Evolutionary conservation across 2,113 vertebrate species (phyloP).

Genomic region (Cyprinus carpio): DNA sequence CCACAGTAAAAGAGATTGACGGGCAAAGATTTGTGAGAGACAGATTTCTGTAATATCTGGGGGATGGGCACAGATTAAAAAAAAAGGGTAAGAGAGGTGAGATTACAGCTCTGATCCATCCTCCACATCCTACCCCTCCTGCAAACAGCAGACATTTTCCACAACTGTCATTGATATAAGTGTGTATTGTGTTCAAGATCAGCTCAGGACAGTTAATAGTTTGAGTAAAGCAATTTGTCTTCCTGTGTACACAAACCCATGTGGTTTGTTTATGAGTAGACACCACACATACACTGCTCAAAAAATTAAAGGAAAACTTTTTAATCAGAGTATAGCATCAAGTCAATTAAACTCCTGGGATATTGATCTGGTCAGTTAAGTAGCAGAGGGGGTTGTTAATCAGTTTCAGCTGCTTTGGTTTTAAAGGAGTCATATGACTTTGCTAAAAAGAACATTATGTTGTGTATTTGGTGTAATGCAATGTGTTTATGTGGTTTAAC

Average conservation of each 20-base stretch:
- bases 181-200: not conserved
- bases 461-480: too few species aligned
- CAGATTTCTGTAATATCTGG: constrained; percentile 30
- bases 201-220: not conserved
- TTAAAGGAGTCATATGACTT: too few species aligned
- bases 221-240: not conserved
- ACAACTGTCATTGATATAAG: not conserved
- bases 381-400: too few species aligned
- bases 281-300: not conserved
- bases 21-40: constrained; percentile 7
- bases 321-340: too few species aligned
- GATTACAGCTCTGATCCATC: not conserved
- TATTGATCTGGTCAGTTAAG: too few species aligned
- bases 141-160: not conserved
- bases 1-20: constrained; percentile 26
- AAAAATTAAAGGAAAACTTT: too few species aligned
- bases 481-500: too few species aligned
- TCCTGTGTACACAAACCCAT: not conserved
- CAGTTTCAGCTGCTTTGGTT: too few species aligned
- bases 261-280: not conserved
- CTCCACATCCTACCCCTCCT: not conserved
- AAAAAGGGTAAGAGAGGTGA: not conserved
- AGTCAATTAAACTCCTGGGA: too few species aligned
- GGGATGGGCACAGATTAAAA: not conserved
- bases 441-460: too few species aligned